Evolutionary conservation across 2,113 vertebrate genomes (phyloP), one percentile per base, ranked within the genome.

Genomic region (Merops nubicus): DNA sequence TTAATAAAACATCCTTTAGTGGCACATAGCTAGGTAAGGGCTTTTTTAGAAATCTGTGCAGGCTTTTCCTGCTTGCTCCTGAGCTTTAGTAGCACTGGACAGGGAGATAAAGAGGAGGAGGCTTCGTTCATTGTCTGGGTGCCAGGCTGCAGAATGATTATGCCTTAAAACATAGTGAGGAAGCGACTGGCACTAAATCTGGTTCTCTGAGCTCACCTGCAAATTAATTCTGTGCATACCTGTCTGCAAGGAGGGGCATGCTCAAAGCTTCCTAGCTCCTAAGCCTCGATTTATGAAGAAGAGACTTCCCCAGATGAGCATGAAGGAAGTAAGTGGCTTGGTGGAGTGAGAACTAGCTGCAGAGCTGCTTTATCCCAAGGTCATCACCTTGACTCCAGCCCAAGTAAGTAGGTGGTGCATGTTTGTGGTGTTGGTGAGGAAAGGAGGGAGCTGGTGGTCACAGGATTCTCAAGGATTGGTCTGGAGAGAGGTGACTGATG

Each of bases 361-460:
- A 28, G 69, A 69, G 65, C 45, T 53, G 43, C 53, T 59, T n/a
- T 17, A 31, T 12, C 25, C 57, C 54, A 28, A 83, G 91, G 57
- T 33, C 42, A 5, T 15, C 33, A 7, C 59, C 42, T 22, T 12
- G 31, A 40, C 38, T 25, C 64, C 83, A 54, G 28, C 42, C 16
- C 28, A 16, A 53, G 78, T 15, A 31, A 18, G 79, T 25, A 36
- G 29, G 22, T 76, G 34, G 13, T 26, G 63, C 0, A 0, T 0
- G 7, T 45, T 23, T 3, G 33, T 3, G 1, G 2, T 25, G 56
- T 9, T 1, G 4, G 57, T 0, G 6, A 33, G 50, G 34, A 28
- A 26, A 77, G 34, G 42, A 69, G 47, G 54, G 57, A 51, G 65
- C 4, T 3, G 56, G 22, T 14, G 83, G 43, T 38, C 11, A 2